Evolutionary conservation across 2,797 vertebrate genomes (phyloP), one percentile per base, ranked within the genome.

Genomic region (Triplophysa yarkandensis): DNA sequence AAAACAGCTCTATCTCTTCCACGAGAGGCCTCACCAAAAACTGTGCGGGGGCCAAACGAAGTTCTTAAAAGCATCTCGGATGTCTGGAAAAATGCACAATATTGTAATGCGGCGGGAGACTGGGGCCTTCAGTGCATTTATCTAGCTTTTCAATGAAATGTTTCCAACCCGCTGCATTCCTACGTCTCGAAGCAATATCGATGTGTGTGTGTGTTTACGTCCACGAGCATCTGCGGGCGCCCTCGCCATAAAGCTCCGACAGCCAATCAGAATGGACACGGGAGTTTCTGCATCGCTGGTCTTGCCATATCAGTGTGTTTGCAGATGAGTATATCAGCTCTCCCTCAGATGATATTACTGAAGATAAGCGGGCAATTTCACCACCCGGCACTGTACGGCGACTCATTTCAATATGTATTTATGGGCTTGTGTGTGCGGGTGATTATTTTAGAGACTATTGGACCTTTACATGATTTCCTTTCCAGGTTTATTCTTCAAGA

Each of bases 21-120:
- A 61, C 3, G 23, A 62, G 70, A 71, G 43, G 23, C 54, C 46
- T 55, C 4, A 23, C 50, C 36, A 25, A 63, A 74, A 73, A 68
- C 30, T 39, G 50, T 17, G 1, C 30, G 62, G 39, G 43, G 32
- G 36, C 43, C 21, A 74, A 46, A 28, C 41, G 85, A 85, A 85
- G 78, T 83, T 68, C 80, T 68, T 82, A 84, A 83, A 85, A 88
- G 86, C 85, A 82, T 86, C 87, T 88, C 79, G 77, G 78, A 88
- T 89, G 87, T 88, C 83, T 81, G 79, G 83, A 60, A 83, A 89
- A 88, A 86, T 83, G 85, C 74, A 79, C 77, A 73, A 81, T 86
- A 86, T 88, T 88, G 88, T 85, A 85, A 87, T 90, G 88, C 83
- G 76, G 84, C 86, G 65, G 81, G 86, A 74, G 84, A 81, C 81